Base-by-base conservation (phyloP, 30 jellyfish, hydroid and myxozoan species). In the Aurelia coerulea region DNA sequence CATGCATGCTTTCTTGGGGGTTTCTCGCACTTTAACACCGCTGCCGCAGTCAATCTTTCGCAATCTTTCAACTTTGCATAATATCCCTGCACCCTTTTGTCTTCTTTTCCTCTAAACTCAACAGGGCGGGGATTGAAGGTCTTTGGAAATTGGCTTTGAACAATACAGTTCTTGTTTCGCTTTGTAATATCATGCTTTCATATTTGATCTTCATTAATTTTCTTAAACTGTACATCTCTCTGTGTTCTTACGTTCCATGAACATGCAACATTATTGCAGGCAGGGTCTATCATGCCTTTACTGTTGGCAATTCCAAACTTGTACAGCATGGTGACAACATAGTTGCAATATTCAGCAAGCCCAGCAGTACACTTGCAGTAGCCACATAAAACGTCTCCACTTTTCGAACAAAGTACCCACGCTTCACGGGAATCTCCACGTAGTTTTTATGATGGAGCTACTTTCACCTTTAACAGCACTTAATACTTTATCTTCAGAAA, bases 341-440 rank as follows among this genome's bases (percentile, higher is more conserved):
- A 90, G 54, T 84, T 84, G 81, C 93, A 84, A 64, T 6, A 41
- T 18, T 18, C 49, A 4, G 49, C 49, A 37, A 37, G 5, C 49
- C 68, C 68, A 13, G 68, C 68, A 1, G 29, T 90, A 56, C 95
- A 90, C 8, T 90, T 14, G 84, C 90, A 89, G 94, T 94, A 90
- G 54, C 66, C 65, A 66, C 90, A 34, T 46, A 70, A 10, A 46
- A 71, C 75, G 5, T 37, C 49, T 37, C 0, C 49, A 37, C 49
- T 64, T 64, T 64, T 64, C 49, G 49, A 37, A 37, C 49, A 37
- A 4, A 37, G 49, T 37, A 37, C 49, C 49, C 49, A 37, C 5
- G 49, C 49, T 37, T 37, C 49, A 37, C 49, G 49, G 3, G 49
- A 4, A 37, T 37, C 49, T 37, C 5, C 49, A 37, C 49, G 49